Evolutionary conservation across 2,113 vertebrate genomes (phyloP), one percentile per base, ranked within the genome.

Genomic region (Crotalus horridus): DNA sequence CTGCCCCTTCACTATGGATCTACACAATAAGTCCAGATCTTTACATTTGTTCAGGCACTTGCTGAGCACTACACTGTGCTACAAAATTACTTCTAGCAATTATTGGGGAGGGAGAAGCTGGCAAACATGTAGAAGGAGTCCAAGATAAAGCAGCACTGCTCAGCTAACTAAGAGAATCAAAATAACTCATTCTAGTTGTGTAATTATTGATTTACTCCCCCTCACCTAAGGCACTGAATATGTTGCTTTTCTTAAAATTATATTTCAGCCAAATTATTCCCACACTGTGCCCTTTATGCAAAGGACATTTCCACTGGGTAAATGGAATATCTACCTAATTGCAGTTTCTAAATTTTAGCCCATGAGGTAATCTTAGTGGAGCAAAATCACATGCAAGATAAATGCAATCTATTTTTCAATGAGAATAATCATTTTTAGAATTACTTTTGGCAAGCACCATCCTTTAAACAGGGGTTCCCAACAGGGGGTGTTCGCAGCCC

Each of bases 341-440:
- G 48, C 88, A 91, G 48, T 61, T 58, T 91, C 93, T 91, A 56
- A 55, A 86, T 74, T 88, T 74, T 93, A 54, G 12, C 53, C 86
- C 11, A 51, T 85, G 43, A 91, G 86, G 11, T 59, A 81, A 48
- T 88, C 26, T 23, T 81, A 88, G 24, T 55, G 58, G 69, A 55
- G 56, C 6, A 59, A 61, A 91, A 81, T 54, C 48, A 43, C 74
- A 89, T 48, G 29, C 4, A 33, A n/a, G 3, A 4, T 43, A 59
- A 89, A 89, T 74, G 39, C 29, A 20, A 81, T 58, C 26, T 81
- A 24, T 64, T 93, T 51, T 58, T 91, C 43, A 58, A 74, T 13
- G 39, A 61, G 64, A 91, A 91, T 55, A 91, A 91, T 93, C 59
- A 85, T 5, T 46, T 91, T 39, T 89, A 85, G 87, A n/a, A n/a